Conservation (phyloP, 2,113 vertebrate species). For the Datnioides undecimradiatus region DNA sequence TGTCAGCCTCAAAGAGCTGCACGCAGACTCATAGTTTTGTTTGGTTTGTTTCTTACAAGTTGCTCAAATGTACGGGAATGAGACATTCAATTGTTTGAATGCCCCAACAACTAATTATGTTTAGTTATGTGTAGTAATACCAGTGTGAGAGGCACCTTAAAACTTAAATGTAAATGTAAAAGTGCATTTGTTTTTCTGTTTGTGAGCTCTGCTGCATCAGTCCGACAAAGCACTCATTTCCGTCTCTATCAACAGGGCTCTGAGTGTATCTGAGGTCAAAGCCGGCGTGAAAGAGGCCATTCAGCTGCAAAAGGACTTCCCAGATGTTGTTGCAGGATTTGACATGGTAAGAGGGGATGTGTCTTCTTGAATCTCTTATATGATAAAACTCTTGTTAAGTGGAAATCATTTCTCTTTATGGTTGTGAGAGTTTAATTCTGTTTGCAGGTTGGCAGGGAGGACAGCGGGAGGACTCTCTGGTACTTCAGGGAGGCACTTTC, state of each 20-base stretch:
- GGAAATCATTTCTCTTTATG: not conserved
- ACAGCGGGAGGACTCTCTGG: conserved; percentile 87
- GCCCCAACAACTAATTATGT: not conserved
- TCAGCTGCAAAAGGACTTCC: conserved; percentile 84
- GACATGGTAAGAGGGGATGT: conserved; percentile 86
- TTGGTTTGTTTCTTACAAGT: too few species aligned
- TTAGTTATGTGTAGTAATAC: not conserved
- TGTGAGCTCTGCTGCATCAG: not conserved
- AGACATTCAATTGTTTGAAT: too few species aligned
- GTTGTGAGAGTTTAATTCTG: not conserved
- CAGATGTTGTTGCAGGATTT: conserved; percentile 89
- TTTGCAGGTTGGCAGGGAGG: conserved; percentile 91
- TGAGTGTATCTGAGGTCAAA: conserved; percentile 82
- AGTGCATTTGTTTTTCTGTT: not conserved
- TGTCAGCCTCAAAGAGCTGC: too few species aligned
- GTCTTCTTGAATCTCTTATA: not conserved
- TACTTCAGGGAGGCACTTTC: conserved; percentile 87
- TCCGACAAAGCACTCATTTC: too few species aligned
- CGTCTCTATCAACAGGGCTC: conserved; percentile 82
- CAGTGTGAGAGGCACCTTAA: not conserved
- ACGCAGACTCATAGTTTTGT: too few species aligned
- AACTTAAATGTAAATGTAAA: not conserved
- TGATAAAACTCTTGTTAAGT: not conserved
- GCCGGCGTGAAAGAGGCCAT: conserved; percentile 85
- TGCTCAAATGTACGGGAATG: not conserved